Base-by-base conservation (phyloP, 2,888 invertebrate species). In the Parasteatoda lunata region DNA sequence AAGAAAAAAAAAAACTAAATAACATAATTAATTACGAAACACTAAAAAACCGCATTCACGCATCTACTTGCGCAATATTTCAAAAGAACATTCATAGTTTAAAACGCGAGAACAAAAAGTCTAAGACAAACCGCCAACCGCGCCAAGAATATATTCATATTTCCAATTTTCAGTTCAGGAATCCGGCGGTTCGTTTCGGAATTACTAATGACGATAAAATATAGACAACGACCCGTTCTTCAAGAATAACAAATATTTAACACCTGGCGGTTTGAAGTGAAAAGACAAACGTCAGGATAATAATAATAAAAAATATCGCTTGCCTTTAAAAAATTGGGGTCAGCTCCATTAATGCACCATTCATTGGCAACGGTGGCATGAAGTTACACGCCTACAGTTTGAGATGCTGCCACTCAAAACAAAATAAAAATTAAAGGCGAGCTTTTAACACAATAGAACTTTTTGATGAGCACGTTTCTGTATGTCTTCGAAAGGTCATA, bases 281-380 rank as follows among this genome's bases (percentile, higher is more conserved):
- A 59, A 48, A 68, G 64, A 48, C 13, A n/a, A 48, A 8, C 45
- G 66, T 49, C 8, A 47, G 52, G 30, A 49, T 45, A 54, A n/a
- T 4, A 70, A 47, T 68, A 54, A 65, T 64, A 51, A 54, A 79
- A 79, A 80, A 80, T 80, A 80, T 86, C 84, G 84, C 73, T 77
- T 84, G 77, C 15, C n/a, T 47, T 76, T 48, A 65, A 76, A 9
- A 84, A 78, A 84, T 78, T 54, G 85, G 77, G 80, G 85, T 86
- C 85, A 80, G 65, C 64, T 86, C 85, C 80, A 86, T 86, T 86
- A 81, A 86, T 80, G 80, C 65, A 77, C 69, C 85, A 86, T 81
- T 86, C 80, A 86, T 86, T 80, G 69, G 82, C 49, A 59, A 79
- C 84, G 64, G 78, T 79, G 84, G 84, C 84, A 84, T 78, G 78